Percentiles rank a stretch among this genome's conserved stretches.
phyloP scores from a whole-genome alignment of 35 echinoderm and acorn worm genomes.

The Lytechinus variegatus region DNA sequence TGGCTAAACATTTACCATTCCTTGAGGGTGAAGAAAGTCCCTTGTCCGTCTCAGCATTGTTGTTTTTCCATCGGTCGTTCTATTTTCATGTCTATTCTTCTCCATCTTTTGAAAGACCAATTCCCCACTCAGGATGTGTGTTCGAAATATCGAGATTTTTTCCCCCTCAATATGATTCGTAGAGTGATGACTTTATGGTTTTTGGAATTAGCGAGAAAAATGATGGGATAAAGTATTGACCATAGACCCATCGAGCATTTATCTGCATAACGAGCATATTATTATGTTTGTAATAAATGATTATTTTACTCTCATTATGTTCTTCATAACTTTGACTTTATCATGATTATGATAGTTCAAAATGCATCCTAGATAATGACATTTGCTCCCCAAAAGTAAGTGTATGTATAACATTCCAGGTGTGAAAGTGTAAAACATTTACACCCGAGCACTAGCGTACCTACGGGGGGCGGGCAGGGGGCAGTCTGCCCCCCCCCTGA shows the following conservation, averaged over 20 bases:
- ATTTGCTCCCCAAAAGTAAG: too few relatives aligned
- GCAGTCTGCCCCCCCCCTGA: too few relatives aligned
- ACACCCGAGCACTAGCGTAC: too few relatives aligned
- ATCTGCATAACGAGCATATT: neutral
- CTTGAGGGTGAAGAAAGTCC: neutral
- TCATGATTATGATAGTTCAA: too few relatives aligned
- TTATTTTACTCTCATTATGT: too few relatives aligned
- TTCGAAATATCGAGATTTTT: conserved; percentile 5
- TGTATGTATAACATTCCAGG: too few relatives aligned
- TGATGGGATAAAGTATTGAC: neutral
- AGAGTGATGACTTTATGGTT: neutral
- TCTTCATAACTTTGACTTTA: too few relatives aligned
- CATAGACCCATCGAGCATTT: neutral
- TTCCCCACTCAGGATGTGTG: neutral
- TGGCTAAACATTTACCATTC: neutral
- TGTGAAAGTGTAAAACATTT: too few relatives aligned
- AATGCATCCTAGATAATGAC: too few relatives aligned
- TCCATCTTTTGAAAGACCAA: neutral
- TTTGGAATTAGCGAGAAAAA: neutral
- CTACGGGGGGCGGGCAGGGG: too few relatives aligned
- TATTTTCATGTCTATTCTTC: conserved; percentile 14
- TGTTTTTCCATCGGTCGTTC: neutral
- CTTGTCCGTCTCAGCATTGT: neutral
- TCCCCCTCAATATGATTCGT: neutral
- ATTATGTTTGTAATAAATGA: neutral